Evolutionary conservation across 2,888 invertebrate species (phyloP).

Genomic region (Omphaloscelis lunosa): DNA sequence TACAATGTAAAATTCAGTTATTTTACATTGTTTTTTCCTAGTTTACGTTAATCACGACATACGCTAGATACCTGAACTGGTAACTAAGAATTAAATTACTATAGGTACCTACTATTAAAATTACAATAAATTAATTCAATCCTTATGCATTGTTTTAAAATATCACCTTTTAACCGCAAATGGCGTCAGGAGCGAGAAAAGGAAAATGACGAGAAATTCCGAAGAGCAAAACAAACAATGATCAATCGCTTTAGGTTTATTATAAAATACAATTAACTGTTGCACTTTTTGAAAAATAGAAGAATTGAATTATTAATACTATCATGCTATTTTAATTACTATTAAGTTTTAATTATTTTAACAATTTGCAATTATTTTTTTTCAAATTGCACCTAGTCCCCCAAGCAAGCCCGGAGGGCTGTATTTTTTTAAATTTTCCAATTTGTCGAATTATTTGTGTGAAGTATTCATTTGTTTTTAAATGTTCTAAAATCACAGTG

Average conservation of each 20-base stretch:
- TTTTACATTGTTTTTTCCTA: not conserved
- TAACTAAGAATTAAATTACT: not conserved
- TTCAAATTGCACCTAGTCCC: not conserved
- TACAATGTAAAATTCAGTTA: not conserved
- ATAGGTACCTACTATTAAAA: not conserved
- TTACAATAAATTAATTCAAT: slow-evolving; percentile 1
- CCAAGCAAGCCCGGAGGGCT: not conserved
- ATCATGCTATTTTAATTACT: not conserved
- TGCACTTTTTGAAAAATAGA: not conserved
- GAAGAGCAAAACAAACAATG: slow-evolving; percentile 10
- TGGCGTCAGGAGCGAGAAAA: not conserved
- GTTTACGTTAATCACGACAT: not conserved
- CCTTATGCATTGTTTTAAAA: not conserved
- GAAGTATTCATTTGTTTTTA: slow-evolving; percentile 4
- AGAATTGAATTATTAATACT: not conserved
- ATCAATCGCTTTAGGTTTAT: not conserved
- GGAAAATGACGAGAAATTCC: slow-evolving; percentile 17
- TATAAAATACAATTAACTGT: not conserved
- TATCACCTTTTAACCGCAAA: slow-evolving; percentile 20
- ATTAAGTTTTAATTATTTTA: not conserved
- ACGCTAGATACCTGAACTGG: not conserved
- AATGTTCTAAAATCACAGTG: slow-evolving; percentile 8
- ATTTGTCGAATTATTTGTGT: slow-evolving; percentile 8
- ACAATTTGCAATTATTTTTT: not conserved
- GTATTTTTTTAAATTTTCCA: not conserved